A percentile compares a stretch with the other conserved stretches of the same genome.
Conservation (phyloP, 2,113 vertebrate genomes). For the Platysteira castanea region DNA sequence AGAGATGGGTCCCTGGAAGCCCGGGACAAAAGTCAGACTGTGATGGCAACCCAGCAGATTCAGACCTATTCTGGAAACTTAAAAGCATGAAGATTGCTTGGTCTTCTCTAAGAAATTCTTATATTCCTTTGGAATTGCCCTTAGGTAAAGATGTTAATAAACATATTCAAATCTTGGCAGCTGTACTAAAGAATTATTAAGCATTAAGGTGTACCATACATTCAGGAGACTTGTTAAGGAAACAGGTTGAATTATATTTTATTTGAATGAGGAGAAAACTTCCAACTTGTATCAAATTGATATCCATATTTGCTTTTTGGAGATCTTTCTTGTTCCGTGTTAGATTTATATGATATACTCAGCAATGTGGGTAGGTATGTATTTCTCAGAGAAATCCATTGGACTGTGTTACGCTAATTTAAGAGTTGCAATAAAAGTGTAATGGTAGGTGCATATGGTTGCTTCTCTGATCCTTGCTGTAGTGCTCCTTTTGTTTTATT, state of each 20-base stretch:
- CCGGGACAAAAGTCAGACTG: not conserved
- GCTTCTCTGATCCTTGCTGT: not conserved
- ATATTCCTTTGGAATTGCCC: not conserved
- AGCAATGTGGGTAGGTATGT: not conserved
- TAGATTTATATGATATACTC: not conserved
- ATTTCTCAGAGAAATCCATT: not conserved
- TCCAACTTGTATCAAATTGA: not conserved
- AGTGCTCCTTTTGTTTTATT: not conserved
- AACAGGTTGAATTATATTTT: not conserved
- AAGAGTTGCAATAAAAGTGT: not conserved
- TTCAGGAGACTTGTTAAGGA: not conserved
- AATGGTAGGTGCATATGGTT: not conserved
- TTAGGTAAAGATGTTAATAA: not conserved
- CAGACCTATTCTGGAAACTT: not conserved
- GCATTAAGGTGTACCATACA: not conserved
- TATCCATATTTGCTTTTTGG: not conserved
- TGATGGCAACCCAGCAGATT: not conserved
- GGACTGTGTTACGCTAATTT: not conserved
- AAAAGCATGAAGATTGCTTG: not conserved
- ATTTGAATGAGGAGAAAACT: not conserved
- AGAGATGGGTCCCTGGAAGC: not conserved
- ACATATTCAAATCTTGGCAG: not conserved
- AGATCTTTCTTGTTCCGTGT: not conserved
- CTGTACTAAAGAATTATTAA: not conserved
- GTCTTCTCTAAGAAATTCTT: not conserved